Evolutionary conservation across 2,113 vertebrate species (phyloP).

Genomic region (Regulus satrapa): DNA sequence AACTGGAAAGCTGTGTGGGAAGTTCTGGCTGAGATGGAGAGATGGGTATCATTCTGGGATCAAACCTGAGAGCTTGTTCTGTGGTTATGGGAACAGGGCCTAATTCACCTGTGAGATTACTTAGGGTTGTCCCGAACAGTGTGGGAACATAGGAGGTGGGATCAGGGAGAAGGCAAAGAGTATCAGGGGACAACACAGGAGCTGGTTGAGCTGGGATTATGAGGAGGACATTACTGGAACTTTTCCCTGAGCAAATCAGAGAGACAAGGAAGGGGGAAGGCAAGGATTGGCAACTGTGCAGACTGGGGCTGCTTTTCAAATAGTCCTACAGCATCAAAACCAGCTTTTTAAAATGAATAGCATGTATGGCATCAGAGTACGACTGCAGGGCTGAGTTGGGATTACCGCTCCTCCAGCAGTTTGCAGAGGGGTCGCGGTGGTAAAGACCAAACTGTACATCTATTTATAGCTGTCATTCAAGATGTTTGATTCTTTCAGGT

Average conservation of each 20-base stretch:
- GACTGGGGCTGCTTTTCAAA: background rate
- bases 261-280: background rate
- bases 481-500: background rate
- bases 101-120: background rate
- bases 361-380: background rate
- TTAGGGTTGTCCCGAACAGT: background rate
- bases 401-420: background rate
- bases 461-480: background rate
- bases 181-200: fast-evolving
- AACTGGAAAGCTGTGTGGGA: background rate
- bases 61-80: background rate
- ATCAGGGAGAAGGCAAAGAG: background rate
- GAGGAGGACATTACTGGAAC: background rate
- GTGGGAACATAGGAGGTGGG: background rate
- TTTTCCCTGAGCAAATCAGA: background rate
- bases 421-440: background rate
- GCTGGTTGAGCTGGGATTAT: background rate
- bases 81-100: background rate
- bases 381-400: background rate
- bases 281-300: background rate
- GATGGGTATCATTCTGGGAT: background rate
- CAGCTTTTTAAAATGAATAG: background rate
- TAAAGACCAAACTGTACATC: background rate
- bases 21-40: background rate
- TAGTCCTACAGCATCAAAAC: background rate